Evolutionary conservation across 2,113 vertebrate genomes (phyloP).

Genomic region (Misgurnus mizolepis): DNA sequence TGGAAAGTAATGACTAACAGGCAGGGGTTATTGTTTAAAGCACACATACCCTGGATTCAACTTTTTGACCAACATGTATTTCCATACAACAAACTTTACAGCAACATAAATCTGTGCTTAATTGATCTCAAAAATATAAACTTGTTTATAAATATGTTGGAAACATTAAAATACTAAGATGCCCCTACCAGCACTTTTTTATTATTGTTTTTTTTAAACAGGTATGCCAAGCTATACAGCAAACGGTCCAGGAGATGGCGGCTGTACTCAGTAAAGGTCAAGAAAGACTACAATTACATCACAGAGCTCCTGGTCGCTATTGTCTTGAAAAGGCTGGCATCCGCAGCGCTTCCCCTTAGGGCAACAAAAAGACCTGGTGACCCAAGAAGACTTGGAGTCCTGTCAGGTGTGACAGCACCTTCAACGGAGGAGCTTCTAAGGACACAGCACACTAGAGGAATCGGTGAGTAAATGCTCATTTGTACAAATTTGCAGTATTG

Average conservation of each 20-base stretch:
- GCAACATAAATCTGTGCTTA: too few relatives aligned
- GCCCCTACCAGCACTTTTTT: too few relatives aligned
- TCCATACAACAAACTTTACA: too few relatives aligned
- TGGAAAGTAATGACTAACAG: not conserved
- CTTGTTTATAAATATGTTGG: not conserved
- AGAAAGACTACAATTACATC: not conserved
- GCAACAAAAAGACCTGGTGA: not conserved
- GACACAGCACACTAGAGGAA: not conserved
- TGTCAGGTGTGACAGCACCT: not conserved
- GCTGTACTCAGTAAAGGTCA: not conserved
- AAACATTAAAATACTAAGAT: not conserved
- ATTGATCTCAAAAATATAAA: too few relatives aligned
- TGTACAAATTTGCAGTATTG: too few relatives aligned
- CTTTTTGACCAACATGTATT: too few relatives aligned
- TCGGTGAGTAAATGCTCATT: not conserved
- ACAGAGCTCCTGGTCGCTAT: too few relatives aligned
- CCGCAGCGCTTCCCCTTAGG: not conserved
- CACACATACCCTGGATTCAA: too few relatives aligned
- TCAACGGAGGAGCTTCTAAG: not conserved
- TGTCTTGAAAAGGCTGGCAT: not conserved
- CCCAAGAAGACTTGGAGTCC: not conserved
- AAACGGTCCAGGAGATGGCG: not conserved
- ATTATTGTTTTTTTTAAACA: not conserved
- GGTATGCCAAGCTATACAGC: not conserved
- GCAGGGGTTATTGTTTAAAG: too few relatives aligned